Base-by-base conservation (phyloP, 1,140 invertebrate species). In the Papilio helenus region DNA sequence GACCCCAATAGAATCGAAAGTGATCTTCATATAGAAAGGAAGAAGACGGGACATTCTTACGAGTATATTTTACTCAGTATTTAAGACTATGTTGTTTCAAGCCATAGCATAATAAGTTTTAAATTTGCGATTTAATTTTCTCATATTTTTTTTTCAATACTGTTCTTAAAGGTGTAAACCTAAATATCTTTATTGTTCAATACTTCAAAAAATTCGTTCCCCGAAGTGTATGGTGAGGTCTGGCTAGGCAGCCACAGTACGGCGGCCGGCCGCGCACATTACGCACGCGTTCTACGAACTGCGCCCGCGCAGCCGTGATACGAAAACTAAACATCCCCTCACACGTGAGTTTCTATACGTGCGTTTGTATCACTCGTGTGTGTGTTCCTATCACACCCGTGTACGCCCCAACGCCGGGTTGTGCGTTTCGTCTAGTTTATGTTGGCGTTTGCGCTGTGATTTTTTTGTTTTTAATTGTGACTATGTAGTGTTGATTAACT, bases 251-350 rank as follows among this genome's bases (percentile, higher is more conserved):
- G 61, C 23, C 72, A 79, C 84, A 89, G 87, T 89, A 80, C 79
- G 72, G 71, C 68, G 72, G 76, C 81, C 85, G 88, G 82, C 72
- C 83, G 86, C 83, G 82, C 39, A 68, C 72, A 26, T 79, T 65
- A 81, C 89, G 87, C 87, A 90, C 89, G 87, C 84, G 81, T 91
- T 91, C 90, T 79, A 23, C 85, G 88, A 90, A 91, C 80, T 82
- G 85, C 84, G 85, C 84, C 46, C 68, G 85, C 79, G 44, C 26
- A 49, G 23, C 18, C 90, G 88, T 88, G 88, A 86, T 86, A 74
- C 80, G 89, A 88, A 90, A 84, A 86, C 82, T 87, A 84, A 91
- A 87, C 74, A 76, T 58, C 72, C 76, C 76, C 46, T 16, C 44
- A 46, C 14, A 46, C 44, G 10, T 83, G 65, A 81, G 74, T 87